Evolutionary conservation across 2,888 invertebrate species (phyloP).

Genomic region (Lasioglossum pauxillum): DNA sequence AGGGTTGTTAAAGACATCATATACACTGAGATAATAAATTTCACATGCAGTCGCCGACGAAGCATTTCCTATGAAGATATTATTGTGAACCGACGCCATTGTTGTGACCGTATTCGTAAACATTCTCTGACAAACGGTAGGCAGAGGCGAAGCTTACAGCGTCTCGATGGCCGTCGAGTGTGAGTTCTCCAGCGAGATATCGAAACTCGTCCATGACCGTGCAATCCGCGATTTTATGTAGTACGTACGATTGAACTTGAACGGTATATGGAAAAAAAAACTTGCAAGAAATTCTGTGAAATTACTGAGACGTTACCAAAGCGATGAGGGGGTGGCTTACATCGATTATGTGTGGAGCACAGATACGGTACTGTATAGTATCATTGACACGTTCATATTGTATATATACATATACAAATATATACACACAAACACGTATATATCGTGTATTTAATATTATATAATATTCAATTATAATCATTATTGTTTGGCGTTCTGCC

Average conservation of each 20-base stretch:
- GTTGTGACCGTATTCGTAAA: conserved; percentile 1
- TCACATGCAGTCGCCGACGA: conserved; percentile 1
- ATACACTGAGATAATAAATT: not conserved
- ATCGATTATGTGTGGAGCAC: conserved; percentile 84
- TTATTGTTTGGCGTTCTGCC: not conserved
- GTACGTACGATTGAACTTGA: conserved; percentile 26
- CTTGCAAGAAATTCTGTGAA: conserved; percentile 75
- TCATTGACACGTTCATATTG: conserved; percentile 75
- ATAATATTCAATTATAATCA: not conserved
- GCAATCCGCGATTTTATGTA: not conserved
- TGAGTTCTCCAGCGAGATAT: not conserved
- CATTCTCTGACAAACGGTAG: not conserved
- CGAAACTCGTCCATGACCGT: not conserved
- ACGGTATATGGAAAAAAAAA: conserved; percentile 54
- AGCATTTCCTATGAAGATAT: not conserved
- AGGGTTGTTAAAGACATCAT: not conserved
- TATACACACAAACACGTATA: conserved; percentile 22
- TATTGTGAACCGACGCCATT: not conserved
- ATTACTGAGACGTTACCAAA: conserved; percentile 82
- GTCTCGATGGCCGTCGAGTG: not conserved
- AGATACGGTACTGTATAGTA: conserved; percentile 78
- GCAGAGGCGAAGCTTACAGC: not conserved
- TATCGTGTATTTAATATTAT: conserved; percentile 62
- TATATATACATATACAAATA: conserved; percentile 48
- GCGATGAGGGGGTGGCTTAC: conserved; percentile 83